These are phyloP conservation scores for Eidolon dupreanum DNA, from an alignment of 2,797 vertebrate genomes.

Conservation along the genomic window DNA sequence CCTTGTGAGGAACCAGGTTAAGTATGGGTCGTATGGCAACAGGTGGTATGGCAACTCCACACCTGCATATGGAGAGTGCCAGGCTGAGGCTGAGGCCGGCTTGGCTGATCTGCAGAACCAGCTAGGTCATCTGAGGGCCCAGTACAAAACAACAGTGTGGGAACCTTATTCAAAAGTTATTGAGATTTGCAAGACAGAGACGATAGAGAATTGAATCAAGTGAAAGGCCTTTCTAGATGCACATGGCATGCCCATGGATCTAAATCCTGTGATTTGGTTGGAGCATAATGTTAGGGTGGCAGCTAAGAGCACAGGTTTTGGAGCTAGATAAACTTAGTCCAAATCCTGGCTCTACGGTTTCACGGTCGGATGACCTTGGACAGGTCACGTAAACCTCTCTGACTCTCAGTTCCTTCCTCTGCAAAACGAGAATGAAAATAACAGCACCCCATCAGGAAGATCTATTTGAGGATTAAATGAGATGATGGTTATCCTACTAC, in stretches of 20 bases:
- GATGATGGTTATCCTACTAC: neutral
- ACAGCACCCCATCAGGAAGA: neutral
- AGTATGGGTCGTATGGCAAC: fast-evolving
- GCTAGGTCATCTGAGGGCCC: neutral
- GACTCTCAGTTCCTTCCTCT: neutral
- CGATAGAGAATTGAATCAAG: neutral
- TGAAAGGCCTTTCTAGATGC: neutral
- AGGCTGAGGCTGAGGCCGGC: neutral
- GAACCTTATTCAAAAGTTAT: neutral
- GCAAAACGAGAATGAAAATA: neutral
- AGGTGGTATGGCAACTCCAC: neutral
- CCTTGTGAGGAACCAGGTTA: too few species aligned
- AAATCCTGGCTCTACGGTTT: neutral
- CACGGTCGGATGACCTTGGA: neutral
- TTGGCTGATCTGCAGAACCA: neutral
- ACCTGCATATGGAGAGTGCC: too few species aligned
- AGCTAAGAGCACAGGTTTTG: neutral
- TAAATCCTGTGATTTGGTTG: neutral
- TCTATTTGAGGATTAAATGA: neutral
- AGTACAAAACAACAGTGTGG: neutral
- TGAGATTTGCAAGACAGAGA: neutral
- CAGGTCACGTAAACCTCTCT: neutral
- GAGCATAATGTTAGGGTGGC: neutral
- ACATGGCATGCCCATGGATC: too few species aligned
- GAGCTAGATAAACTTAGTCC: neutral